Conservation (phyloP, 2,113 vertebrate species). For the Tautogolabrus adspersus region DNA sequence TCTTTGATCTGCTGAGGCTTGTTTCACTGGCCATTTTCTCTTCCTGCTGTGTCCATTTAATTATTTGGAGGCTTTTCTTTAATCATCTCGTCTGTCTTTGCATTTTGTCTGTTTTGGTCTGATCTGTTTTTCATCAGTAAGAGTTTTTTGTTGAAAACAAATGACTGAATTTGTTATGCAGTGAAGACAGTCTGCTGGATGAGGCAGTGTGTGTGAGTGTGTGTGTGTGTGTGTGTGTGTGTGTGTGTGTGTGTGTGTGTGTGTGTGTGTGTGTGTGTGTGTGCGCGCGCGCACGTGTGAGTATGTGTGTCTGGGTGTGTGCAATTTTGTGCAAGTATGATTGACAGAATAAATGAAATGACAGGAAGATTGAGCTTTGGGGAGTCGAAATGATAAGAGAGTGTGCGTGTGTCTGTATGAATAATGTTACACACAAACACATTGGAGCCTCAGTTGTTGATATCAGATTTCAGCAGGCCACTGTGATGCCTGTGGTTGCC, state of each 20-base stretch:
- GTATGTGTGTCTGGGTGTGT: background rate
- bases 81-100: background rate
- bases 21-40: background rate
- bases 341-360: background rate
- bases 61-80: background rate
- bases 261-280: background rate
- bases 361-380: background rate
- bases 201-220: background rate
- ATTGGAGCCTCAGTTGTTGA: background rate
- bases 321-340: background rate
- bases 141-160: background rate
- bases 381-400: background rate
- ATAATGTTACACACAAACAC: background rate
- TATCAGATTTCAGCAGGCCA: slow-evolving; percentile 3
- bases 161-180: background rate
- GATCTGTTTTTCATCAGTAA: background rate
- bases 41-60: background rate
- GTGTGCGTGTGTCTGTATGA: slow-evolving; percentile 10
- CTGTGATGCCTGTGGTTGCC: slow-evolving; percentile 21
- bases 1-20: background rate
- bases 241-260: background rate
- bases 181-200: background rate
- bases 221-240: background rate
- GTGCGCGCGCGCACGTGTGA: too few relatives aligned
- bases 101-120: background rate